A percentile compares a stretch with the other conserved stretches of the same genome.
phyloP scores from a whole-genome alignment of 2,888 invertebrate genomes.

The Cyclophora punctaria region DNA sequence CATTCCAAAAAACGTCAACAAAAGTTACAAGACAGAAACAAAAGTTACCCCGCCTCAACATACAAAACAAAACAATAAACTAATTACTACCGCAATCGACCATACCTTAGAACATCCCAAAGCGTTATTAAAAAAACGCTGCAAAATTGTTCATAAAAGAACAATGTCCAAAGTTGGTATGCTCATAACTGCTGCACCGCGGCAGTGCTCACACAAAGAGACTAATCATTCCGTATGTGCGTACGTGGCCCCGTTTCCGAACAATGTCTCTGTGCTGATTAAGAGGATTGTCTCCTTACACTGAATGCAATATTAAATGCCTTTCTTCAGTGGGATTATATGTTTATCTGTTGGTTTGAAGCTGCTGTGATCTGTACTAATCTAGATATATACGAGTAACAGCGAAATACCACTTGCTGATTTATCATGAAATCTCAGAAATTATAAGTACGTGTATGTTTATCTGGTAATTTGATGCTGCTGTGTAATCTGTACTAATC shows the following conservation, averaged over 20 bases:
- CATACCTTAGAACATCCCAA: constrained; percentile 3
- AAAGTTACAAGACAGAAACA: too few species aligned
- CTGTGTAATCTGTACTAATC: too few species aligned
- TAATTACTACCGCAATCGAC: neutral
- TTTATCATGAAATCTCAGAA: too few species aligned
- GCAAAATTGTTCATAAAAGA: constrained; percentile 34
- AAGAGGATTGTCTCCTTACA: constrained; percentile 71
- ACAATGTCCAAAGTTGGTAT: constrained; percentile 27
- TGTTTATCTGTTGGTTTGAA: neutral
- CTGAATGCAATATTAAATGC: constrained; percentile 70
- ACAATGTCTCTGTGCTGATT: constrained; percentile 70
- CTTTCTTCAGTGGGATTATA: constrained; percentile 43
- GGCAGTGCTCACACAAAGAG: constrained; percentile 41
- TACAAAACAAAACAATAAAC: too few species aligned
- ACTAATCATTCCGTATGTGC: constrained; percentile 64
- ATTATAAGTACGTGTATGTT: too few species aligned
- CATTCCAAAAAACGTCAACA: too few species aligned
- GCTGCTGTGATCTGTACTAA: too few species aligned
- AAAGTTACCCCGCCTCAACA: too few species aligned
- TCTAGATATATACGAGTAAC: too few species aligned
- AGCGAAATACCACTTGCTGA: too few species aligned
- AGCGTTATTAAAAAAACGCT: constrained; percentile 18
- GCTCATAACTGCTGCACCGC: constrained; percentile 41
- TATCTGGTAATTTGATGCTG: too few species aligned
- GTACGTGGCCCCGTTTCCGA: constrained; percentile 68